These are phyloP conservation scores for human (Homo sapiens) DNA, from an alignment of 2,113 vertebrate species.

Conservation along the genomic window DNA sequence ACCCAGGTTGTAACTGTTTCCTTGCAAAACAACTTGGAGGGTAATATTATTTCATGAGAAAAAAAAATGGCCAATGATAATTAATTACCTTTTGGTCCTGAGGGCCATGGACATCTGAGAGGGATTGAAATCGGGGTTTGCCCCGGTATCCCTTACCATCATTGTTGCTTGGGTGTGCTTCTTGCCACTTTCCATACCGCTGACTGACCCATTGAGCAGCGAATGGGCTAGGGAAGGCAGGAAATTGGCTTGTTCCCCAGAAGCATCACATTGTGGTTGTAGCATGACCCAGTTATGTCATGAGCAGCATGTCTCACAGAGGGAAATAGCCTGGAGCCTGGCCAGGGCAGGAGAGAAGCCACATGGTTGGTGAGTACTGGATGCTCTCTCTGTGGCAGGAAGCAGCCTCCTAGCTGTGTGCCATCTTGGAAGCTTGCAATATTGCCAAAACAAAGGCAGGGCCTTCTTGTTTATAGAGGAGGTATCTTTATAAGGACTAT, in stretches of 20 bases:
- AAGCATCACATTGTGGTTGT: not conserved
- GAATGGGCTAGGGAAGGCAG: not conserved
- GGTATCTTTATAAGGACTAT: not conserved
- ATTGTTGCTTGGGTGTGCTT: not conserved
- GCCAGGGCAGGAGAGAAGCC: constrained; percentile 62
- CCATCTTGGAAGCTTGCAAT: not conserved
- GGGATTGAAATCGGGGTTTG: not conserved
- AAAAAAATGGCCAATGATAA: not conserved
- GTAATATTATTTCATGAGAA: not conserved
- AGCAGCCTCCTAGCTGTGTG: not conserved
- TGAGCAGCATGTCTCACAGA: constrained; percentile 41
- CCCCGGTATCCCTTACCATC: not conserved
- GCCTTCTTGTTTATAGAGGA: not conserved
- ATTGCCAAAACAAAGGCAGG: constrained; percentile 32
- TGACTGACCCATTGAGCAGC: not conserved
- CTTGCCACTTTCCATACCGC: not conserved
- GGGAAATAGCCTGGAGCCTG: constrained; percentile 48
- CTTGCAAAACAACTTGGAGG: not conserved
- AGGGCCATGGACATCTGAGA: not conserved
- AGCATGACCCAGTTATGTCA: constrained; percentile 72
- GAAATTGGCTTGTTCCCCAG: constrained; percentile 38
- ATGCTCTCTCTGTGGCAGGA: constrained; percentile 24
- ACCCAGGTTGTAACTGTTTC: not conserved
- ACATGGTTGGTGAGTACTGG: constrained; percentile 44
- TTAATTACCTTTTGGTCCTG: not conserved